Conservation (phyloP, 2,113 vertebrate species). For the Eubucco bourcierii region DNA sequence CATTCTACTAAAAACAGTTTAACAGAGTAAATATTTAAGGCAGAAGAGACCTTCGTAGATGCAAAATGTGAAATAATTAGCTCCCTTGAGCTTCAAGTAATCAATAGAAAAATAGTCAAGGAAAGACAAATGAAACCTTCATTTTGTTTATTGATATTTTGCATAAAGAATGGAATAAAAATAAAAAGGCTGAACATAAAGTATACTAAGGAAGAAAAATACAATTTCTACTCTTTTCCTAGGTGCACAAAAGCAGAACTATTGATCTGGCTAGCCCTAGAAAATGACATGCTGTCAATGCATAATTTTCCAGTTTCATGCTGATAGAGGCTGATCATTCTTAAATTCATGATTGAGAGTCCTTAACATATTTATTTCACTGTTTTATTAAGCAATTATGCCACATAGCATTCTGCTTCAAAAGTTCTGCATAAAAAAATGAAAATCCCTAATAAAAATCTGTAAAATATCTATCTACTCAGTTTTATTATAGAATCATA, state of each 20-base stretch:
- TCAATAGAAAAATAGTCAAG: slow-evolving; percentile 15
- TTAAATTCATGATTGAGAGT: not conserved
- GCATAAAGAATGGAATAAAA: slow-evolving; percentile 4
- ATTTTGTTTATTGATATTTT: slow-evolving; percentile 38
- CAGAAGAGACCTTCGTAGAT: not conserved
- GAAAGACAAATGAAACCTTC: slow-evolving; percentile 39
- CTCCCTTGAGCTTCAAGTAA: slow-evolving; percentile 19
- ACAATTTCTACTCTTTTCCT: not conserved
- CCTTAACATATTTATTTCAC: not conserved
- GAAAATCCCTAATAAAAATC: not conserved
- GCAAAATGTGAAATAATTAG: slow-evolving; percentile 28
- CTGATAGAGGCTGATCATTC: not conserved
- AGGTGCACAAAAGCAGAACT: not conserved
- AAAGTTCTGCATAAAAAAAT: not conserved
- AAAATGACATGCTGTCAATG: not conserved
- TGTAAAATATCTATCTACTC: not conserved
- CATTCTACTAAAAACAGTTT: not conserved
- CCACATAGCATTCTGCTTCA: not conserved
- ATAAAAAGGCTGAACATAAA: not conserved
- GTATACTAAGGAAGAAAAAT: not conserved
- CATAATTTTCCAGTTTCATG: not conserved
- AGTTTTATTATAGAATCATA: not conserved
- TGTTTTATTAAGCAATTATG: not conserved
- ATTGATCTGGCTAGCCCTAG: not conserved
- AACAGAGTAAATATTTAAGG: not conserved